These are phyloP conservation scores for Diphyllodes magnificus DNA, from an alignment of 2,113 vertebrate species.

Conservation along the genomic window DNA sequence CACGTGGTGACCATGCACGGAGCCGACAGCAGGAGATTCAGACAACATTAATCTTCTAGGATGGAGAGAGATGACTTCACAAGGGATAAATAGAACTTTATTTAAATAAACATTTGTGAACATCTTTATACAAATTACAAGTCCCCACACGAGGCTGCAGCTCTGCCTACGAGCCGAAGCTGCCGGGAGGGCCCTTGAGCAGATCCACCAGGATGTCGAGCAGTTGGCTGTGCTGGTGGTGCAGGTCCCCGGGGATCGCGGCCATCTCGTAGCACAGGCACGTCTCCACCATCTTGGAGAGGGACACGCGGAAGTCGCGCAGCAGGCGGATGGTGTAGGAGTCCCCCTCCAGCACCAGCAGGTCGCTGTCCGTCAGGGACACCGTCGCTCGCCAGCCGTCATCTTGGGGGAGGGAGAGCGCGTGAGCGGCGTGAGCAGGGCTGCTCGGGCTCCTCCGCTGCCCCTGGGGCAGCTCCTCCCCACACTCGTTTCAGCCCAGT, in stretches of 20 bases:
- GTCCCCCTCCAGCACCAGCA: conserved; percentile 83
- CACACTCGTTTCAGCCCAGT: rapidly evolving
- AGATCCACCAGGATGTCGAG: conserved; percentile 85
- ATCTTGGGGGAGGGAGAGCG: conserved; percentile 64
- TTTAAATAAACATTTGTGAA: conserved; percentile 83
- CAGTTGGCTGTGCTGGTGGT: conserved; percentile 83
- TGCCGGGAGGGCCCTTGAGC: conserved; percentile 79
- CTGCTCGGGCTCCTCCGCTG: rapidly evolving
- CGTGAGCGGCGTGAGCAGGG: neutral
- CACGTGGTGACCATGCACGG: neutral
- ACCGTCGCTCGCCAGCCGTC: conserved; percentile 79
- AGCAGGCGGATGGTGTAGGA: conserved; percentile 82
- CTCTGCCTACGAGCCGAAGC: conserved; percentile 65
- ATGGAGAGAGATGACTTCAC: conserved; percentile 71
- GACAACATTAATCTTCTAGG: conserved; percentile 55
- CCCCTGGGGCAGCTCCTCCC: neutral
- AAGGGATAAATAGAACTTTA: conserved; percentile 84
- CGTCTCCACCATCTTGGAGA: conserved; percentile 87
- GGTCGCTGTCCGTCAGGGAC: conserved; percentile 77
- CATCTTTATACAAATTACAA: conserved; percentile 78
- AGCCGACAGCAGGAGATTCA: conserved; percentile 1
- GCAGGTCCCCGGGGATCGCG: conserved; percentile 47
- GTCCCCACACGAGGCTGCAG: conserved; percentile 65
- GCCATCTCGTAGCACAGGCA: conserved; percentile 78
- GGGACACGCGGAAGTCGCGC: conserved; percentile 83